Conservation (phyloP, 2,797 vertebrate genomes). For the Falco cherrug region DNA sequence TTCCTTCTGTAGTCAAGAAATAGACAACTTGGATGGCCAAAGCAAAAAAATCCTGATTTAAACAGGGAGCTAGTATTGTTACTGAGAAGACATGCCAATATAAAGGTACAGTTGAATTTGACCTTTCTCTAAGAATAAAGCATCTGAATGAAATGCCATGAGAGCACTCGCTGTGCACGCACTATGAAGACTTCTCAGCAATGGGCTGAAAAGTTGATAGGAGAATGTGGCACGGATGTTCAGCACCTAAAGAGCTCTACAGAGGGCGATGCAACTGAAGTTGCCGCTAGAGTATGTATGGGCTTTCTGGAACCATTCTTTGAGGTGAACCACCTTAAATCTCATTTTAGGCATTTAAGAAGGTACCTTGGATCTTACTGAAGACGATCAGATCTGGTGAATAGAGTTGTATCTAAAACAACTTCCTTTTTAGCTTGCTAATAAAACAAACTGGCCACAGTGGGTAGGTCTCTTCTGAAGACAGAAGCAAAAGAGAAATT, state of each 20-base stretch:
- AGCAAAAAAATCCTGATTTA: not conserved
- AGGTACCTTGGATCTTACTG: not conserved
- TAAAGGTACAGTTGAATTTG: not conserved
- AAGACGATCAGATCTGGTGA: not conserved
- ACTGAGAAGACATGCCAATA: not conserved
- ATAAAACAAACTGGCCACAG: not conserved
- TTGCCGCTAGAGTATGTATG: not conserved
- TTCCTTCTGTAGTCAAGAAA: not conserved
- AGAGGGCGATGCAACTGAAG: not conserved
- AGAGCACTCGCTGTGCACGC: not conserved
- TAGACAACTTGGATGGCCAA: not conserved
- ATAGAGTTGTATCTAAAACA: not conserved
- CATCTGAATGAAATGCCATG: not conserved
- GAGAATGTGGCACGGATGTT: not conserved
- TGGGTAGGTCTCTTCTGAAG: too few relatives aligned
- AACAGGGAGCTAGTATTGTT: not conserved
- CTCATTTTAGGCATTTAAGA: not conserved
- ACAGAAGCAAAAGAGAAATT: not conserved
- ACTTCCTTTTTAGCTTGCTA: not conserved
- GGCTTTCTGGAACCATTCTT: not conserved
- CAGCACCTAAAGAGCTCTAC: not conserved
- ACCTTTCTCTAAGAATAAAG: not conserved
- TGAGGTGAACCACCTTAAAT: not conserved
- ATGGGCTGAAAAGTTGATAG: not conserved
- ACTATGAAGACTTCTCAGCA: not conserved